phyloP scores from a whole-genome alignment of 2,888 invertebrate genomes.

The Euspilapteryx auroguttella region DNA sequence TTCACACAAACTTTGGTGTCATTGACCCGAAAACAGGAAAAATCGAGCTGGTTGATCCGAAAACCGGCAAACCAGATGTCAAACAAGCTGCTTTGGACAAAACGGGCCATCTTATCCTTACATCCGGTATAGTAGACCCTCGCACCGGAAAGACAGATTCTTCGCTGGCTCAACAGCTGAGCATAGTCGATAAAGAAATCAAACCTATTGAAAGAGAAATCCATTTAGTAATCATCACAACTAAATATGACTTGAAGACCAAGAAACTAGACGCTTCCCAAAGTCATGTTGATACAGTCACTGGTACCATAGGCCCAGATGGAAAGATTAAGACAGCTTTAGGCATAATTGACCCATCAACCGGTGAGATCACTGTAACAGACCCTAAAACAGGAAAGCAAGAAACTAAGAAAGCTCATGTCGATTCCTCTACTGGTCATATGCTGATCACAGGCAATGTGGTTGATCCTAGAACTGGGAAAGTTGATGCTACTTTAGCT shows the following conservation, averaged over 20 bases:
- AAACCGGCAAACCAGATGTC: slow-evolving; percentile 57
- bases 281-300: slow-evolving; percentile 55
- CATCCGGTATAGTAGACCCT: slow-evolving; percentile 58
- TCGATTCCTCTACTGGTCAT: slow-evolving; percentile 59
- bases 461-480: slow-evolving; percentile 62
- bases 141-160: slow-evolving; percentile 59
- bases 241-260: slow-evolving; percentile 61
- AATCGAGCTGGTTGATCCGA: slow-evolving; percentile 54
- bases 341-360: slow-evolving; percentile 65
- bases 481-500: slow-evolving; percentile 57
- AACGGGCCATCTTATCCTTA: slow-evolving; percentile 56
- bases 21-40: slow-evolving; percentile 61
- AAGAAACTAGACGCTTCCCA: slow-evolving; percentile 43
- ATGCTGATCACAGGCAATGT: slow-evolving; percentile 59
- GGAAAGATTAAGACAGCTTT: slow-evolving; percentile 63
- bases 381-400: slow-evolving; percentile 49
- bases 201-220: slow-evolving; percentile 49
- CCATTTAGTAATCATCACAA: slow-evolving; percentile 63
- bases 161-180: slow-evolving; percentile 58
- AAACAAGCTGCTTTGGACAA: slow-evolving; percentile 60
- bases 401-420: slow-evolving; percentile 59
- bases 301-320: slow-evolving; percentile 57
- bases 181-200: slow-evolving; percentile 41
- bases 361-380: slow-evolving; percentile 51
- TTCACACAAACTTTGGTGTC: slow-evolving; percentile 57